A percentile compares a stretch with the other conserved stretches of the same genome.
Evolutionary conservation across 2,888 invertebrate species (phyloP).

Genomic region (Sphaeridia pumilis): DNA sequence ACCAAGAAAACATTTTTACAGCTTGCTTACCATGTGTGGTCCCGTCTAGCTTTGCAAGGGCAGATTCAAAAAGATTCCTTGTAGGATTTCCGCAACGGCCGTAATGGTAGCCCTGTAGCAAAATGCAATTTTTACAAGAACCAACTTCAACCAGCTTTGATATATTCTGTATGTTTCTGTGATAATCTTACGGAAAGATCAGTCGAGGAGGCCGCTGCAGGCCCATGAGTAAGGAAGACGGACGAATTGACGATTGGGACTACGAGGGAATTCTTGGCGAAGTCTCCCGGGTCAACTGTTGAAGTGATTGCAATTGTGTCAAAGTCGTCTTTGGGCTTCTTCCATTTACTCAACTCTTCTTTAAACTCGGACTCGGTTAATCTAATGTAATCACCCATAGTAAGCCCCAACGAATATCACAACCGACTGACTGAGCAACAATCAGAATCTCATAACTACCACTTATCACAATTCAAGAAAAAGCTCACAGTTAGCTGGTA

Average conservation of each 20-base stretch:
- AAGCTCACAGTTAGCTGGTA: no score
- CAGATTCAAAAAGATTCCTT: constrained; percentile 71
- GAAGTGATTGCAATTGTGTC: constrained; percentile 30
- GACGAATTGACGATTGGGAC: constrained; percentile 34
- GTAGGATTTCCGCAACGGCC: constrained; percentile 91
- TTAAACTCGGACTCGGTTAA: constrained; percentile 23
- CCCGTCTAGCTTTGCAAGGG: constrained; percentile 78
- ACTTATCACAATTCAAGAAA: no score
- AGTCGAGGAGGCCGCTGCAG: constrained; percentile 17
- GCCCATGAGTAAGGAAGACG: constrained; percentile 28
- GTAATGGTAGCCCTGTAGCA: constrained; percentile 70
- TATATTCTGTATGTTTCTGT: background rate
- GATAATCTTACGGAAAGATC: background rate
- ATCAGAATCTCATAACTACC: background rate
- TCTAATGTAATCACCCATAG: constrained; percentile 23
- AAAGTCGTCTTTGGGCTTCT: constrained; percentile 27
- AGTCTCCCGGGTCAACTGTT: constrained; percentile 28
- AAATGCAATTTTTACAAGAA: no score
- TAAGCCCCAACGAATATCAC: no score
- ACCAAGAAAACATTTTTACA: background rate
- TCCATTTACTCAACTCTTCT: constrained; percentile 27
- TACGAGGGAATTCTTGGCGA: constrained; percentile 26
- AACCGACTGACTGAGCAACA: background rate
- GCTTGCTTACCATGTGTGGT: constrained; percentile 57
- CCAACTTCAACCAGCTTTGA: no score